Conservation (phyloP, 1,140 invertebrate genomes). For the Formica selysi region DNA sequence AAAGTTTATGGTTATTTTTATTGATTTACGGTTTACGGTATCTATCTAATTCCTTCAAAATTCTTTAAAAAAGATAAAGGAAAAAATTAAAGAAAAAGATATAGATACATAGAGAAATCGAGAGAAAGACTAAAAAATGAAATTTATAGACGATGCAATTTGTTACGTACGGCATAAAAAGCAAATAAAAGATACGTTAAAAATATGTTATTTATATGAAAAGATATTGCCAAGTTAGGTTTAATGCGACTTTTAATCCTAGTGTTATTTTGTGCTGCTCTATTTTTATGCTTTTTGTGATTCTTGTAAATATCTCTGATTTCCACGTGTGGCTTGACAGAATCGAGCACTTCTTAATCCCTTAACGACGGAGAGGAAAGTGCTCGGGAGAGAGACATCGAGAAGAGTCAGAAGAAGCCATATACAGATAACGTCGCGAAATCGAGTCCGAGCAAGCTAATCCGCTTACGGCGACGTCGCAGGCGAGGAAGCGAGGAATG, state of each 20-base stretch:
- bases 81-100: neutral
- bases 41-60: conserved; percentile 37
- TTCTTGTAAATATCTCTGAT: conserved; percentile 60
- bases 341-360: conserved; percentile 64
- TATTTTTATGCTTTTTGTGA: neutral
- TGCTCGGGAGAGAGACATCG: conserved; percentile 18
- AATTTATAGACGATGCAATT: neutral
- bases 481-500: conserved; percentile 46
- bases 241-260: conserved; percentile 1
- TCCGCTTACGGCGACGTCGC: conserved; percentile 74
- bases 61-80: neutral
- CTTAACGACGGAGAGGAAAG: conserved; percentile 6
- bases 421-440: conserved; percentile 73
- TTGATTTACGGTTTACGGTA: conserved; percentile 34
- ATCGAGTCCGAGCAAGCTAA: conserved; percentile 74
- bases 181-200: neutral
- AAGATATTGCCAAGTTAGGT: neutral
- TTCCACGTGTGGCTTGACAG: neutral
- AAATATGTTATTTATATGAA: neutral
- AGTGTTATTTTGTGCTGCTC: conserved; percentile 46
- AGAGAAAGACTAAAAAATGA: conserved; percentile 27
- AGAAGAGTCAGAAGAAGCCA: conserved; percentile 22
- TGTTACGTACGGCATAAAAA: neutral
- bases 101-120: neutral
- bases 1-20: conserved; percentile 42